Evolutionary conservation across 2,888 invertebrate species (phyloP), one percentile per base, ranked within the genome.

Genomic region (Pristionchus japonicus): DNA sequence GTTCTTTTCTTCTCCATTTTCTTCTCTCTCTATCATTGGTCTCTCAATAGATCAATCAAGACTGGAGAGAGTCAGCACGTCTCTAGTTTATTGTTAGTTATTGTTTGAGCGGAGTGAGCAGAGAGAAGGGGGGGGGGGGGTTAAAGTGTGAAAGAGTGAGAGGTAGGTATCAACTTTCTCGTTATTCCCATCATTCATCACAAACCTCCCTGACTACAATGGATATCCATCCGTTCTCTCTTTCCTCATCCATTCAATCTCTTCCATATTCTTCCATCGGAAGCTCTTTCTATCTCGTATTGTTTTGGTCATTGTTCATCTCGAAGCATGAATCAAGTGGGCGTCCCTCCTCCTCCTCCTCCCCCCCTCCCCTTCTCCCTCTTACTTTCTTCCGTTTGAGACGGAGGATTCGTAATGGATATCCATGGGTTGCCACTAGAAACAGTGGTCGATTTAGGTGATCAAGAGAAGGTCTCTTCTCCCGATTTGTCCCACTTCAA

Each of bases 221-320:
- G 34, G 77, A 77, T 6, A 67, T 13, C 34, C 1, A 15, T n/a
- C 11, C 31, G 67, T 52, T 52, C n/a, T 27, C 23, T 34, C 31
- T 15, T 31, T 49, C 52, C 83, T 31, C 57, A 27, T 83, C 47
- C 52, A 37, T 52, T 37, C 47, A 57, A 57, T 57, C 57, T 57
- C 82, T 43, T 17, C 80, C 9, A 70, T 70, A 34, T 70, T 70
- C 9, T 17, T 4, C 37, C 4, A 74, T 74, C 74, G 74, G 74
- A 74, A 40, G 34, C 74, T 74, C 74, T 74, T 40, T 37, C 34
- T 74, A 74, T 37, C 74, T 74, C 74, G 37, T 74, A 34, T 37
- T 74, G 74, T 74, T 74, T 23, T 74, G 40, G 74, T 74, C 74
- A 57, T 57, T 0, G 57, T 57, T n/a, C 57, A 57, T 57, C 57